phyloP scores from a whole-genome alignment of 2,113 vertebrate species.

The Carassius carassius region DNA sequence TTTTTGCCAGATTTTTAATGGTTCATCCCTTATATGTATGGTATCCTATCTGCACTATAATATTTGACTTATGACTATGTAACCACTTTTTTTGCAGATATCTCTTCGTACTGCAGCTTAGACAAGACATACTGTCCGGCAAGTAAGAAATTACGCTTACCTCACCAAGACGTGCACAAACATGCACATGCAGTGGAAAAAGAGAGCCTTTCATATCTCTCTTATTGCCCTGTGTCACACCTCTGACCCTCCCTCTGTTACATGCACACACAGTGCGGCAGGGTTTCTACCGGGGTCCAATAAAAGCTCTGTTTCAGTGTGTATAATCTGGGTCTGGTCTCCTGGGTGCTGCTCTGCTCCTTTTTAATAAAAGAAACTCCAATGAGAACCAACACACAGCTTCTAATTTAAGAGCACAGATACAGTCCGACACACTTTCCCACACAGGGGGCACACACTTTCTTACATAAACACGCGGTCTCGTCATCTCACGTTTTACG shows the following conservation, averaged over 20 bases:
- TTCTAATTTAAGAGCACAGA: conserved; percentile 55
- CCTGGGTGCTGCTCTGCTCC: conserved; percentile 54
- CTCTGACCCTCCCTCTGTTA: conserved; percentile 19
- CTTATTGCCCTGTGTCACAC: conserved; percentile 3
- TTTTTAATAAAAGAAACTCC: conserved; percentile 61
- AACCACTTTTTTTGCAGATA: conserved; percentile 78
- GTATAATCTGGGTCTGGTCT: conserved; percentile 55
- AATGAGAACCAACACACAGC: conserved; percentile 56
- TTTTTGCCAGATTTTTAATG: no score
- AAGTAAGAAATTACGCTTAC: conserved; percentile 85
- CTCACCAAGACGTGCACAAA: conserved; percentile 8
- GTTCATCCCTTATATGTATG: no score
- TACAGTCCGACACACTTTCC: conserved; percentile 53
- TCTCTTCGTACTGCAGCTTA: conserved; percentile 98
- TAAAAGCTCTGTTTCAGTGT: conserved; percentile 49
- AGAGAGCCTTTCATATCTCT: conserved; percentile 18
- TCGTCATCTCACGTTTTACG: background rate
- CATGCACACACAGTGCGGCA: conserved; percentile 16
- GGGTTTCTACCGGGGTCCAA: conserved; percentile 48
- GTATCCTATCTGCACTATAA: no score
- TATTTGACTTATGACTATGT: background rate
- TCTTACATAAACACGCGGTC: conserved; percentile 39
- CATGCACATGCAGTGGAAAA: conserved; percentile 11
- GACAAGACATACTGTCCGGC: conserved; percentile 97
- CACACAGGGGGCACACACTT: conserved; percentile 34